Conservation (phyloP, 2,797 vertebrate species). For the Muraenolepis orangiensis region DNA sequence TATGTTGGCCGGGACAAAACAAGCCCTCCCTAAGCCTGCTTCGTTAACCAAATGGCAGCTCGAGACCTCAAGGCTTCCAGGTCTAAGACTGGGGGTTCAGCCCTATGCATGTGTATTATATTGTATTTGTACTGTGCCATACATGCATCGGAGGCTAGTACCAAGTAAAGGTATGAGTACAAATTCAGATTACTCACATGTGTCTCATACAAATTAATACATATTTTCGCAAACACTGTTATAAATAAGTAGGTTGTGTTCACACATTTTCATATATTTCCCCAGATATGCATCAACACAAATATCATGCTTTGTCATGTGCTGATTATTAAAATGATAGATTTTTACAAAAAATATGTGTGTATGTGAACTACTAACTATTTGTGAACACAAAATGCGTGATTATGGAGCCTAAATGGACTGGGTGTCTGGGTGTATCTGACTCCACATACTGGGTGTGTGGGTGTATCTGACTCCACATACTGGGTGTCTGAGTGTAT, state of each 20-base stretch:
- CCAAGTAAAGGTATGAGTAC: background rate
- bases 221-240: too few relatives aligned
- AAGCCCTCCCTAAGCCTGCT: slow-evolving; percentile 43
- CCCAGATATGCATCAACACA: background rate
- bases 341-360: background rate
- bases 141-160: background rate
- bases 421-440: too few relatives aligned
- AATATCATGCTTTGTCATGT: background rate
- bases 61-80: slow-evolving; percentile 36
- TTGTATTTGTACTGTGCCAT: background rate
- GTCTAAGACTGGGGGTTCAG: slow-evolving; percentile 27
- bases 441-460: too few relatives aligned
- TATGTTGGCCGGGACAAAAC: slow-evolving; percentile 40
- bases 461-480: too few relatives aligned
- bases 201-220: too few relatives aligned
- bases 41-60: slow-evolving; percentile 57
- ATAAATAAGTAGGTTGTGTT: background rate
- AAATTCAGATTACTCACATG: background rate
- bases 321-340: background rate
- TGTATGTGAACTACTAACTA: background rate
- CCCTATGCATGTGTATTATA: background rate
- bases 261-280: background rate
- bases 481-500: too few relatives aligned
- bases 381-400: background rate
- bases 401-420: background rate